Evolutionary conservation across 2,888 invertebrate genomes (phyloP).

Genomic region (Mycogona germanica): DNA sequence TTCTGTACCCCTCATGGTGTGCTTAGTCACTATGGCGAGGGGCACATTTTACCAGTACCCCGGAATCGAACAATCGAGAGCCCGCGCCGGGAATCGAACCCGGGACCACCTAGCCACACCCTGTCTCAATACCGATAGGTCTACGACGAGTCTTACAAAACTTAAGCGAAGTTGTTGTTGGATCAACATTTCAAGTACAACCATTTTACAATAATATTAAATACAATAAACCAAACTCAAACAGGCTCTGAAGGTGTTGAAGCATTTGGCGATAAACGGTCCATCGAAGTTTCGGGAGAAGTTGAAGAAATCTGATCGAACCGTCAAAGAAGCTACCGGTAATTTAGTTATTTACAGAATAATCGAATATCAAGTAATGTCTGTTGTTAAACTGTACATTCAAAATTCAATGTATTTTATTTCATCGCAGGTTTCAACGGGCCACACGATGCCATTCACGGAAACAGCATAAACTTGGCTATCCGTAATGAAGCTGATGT

Average conservation of each 20-base stretch:
- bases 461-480: not conserved
- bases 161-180: too few relatives aligned
- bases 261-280: not conserved
- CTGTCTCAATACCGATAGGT: too few relatives aligned
- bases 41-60: too few relatives aligned
- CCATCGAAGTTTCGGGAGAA: not conserved
- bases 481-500: not conserved
- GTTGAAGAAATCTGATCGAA: constrained; percentile 1
- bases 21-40: too few relatives aligned
- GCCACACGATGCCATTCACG: not conserved
- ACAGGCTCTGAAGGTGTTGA: constrained; percentile 4
- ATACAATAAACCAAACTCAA: not conserved
- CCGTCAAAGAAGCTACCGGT: constrained; percentile 9
- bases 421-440: not conserved
- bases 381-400: not conserved
- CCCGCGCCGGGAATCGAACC: too few relatives aligned
- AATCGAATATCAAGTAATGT: not conserved
- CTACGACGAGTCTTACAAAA: too few relatives aligned
- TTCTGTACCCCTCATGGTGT: too few relatives aligned
- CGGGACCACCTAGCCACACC: too few relatives aligned
- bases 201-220: not conserved
- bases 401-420: not conserved
- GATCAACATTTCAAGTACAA: not conserved
- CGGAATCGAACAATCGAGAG: too few relatives aligned
- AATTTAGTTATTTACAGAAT: not conserved